Percentiles rank a stretch among this genome's conserved stretches.
Conservation (phyloP, 2,797 vertebrate species). For the Sebastolobus altivelis region DNA sequence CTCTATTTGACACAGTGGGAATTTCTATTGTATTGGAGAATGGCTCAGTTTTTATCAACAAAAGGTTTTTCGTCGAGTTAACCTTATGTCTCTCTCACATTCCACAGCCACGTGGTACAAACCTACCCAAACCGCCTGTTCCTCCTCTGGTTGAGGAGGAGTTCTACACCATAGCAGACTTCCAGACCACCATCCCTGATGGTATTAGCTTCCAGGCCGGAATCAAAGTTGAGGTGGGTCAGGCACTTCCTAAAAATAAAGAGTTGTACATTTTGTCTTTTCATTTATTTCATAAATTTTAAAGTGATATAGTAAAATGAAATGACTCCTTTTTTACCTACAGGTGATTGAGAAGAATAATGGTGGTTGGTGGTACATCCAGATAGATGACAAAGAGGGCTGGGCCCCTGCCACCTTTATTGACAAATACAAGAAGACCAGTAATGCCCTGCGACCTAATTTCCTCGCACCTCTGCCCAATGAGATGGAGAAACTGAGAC, state of each 20-base stretch:
- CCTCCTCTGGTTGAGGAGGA: conserved; percentile 98
- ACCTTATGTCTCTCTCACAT: neutral
- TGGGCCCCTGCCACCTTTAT: conserved; percentile 98
- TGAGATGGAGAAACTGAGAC: conserved; percentile 90
- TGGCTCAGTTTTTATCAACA: neutral
- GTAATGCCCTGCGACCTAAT: conserved; percentile 92
- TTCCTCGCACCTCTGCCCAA: conserved; percentile 94
- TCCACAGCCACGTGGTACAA: conserved; percentile 91
- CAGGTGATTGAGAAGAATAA: conserved; percentile 98
- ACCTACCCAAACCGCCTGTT: conserved; percentile 94
- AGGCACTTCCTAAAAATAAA: neutral
- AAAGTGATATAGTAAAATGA: neutral
- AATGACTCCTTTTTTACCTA: neutral
- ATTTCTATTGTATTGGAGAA: neutral
- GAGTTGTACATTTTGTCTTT: neutral
- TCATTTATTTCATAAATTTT: neutral
- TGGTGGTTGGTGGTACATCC: conserved; percentile 99
- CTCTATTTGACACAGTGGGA: neutral
- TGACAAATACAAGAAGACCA: conserved; percentile 99
- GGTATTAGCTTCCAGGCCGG: conserved; percentile 99
- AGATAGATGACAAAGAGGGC: conserved; percentile 98
- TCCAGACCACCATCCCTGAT: conserved; percentile 98
- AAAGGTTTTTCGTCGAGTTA: neutral
- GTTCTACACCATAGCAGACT: conserved; percentile 98
- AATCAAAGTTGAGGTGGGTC: conserved; percentile 95